Evolutionary conservation across 2,888 invertebrate genomes (phyloP).

Genomic region (Drosophila prolongata): DNA sequence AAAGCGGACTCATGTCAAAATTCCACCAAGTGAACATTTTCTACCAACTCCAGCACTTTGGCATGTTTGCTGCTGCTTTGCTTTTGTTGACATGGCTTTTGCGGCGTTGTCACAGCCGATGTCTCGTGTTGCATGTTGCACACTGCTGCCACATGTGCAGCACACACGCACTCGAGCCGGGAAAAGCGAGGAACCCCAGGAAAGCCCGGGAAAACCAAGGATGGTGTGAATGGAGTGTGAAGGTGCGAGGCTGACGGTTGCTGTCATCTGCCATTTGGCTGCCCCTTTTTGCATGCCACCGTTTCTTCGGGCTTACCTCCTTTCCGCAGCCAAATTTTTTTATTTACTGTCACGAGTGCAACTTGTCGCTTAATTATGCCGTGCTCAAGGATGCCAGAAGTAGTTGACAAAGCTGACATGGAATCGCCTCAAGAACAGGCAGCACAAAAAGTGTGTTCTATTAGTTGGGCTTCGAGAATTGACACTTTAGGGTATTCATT

Average conservation of each 20-base stretch:
- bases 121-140: constrained; percentile 66
- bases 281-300: constrained; percentile 54
- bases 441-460: neutral
- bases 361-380: constrained; percentile 70
- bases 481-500: neutral
- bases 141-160: constrained; percentile 43
- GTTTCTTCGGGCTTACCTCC: constrained; percentile 22
- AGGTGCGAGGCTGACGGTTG: constrained; percentile 58
- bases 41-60: constrained; percentile 41
- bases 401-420: constrained; percentile 60
- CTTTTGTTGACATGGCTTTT: constrained; percentile 72
- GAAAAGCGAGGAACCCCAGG: neutral
- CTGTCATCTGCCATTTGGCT: constrained; percentile 69
- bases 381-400: constrained; percentile 49
- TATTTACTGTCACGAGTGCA: constrained; percentile 60
- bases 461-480: neutral
- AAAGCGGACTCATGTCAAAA: constrained; percentile 35
- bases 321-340: constrained; percentile 25
- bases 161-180: constrained; percentile 6
- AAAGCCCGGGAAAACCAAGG: constrained; percentile 1
- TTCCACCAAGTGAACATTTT: constrained; percentile 49
- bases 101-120: constrained; percentile 73
- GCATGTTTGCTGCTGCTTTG: constrained; percentile 40
- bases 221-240: constrained; percentile 43
- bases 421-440: constrained; percentile 1